Conservation (phyloP, 2,888 invertebrate species). For the Drosophila leonis region DNA sequence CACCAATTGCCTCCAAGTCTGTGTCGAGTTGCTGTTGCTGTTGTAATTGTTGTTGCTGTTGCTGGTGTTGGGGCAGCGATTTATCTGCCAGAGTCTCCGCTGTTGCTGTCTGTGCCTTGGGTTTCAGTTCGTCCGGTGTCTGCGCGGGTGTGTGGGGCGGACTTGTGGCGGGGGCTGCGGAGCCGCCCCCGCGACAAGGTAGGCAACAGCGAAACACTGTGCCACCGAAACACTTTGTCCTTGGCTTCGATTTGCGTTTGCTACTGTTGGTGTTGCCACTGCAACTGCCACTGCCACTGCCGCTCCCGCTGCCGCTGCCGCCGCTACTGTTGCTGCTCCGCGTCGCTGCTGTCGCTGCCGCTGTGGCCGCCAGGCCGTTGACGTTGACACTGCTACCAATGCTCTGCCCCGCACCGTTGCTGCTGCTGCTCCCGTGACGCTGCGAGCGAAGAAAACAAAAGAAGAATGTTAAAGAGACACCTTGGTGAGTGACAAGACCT, state of each 20-base stretch:
- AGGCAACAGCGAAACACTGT: slow-evolving; percentile 93
- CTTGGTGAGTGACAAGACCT: neutral
- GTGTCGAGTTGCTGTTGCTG: slow-evolving; percentile 36
- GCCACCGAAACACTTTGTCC: slow-evolving; percentile 86
- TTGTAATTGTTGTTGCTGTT: slow-evolving; percentile 40
- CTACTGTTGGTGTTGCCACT: slow-evolving; percentile 43
- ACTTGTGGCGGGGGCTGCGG: slow-evolving; percentile 88
- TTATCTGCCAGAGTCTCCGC: slow-evolving; percentile 16
- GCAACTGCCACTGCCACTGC: slow-evolving; percentile 30
- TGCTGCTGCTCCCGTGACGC: slow-evolving; percentile 79
- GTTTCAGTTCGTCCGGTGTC: slow-evolving; percentile 79
- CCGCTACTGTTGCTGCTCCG: slow-evolving; percentile 18
- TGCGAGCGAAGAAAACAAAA: slow-evolving; percentile 30
- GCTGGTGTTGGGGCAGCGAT: slow-evolving; percentile 28
- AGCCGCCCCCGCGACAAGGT: slow-evolving; percentile 93
- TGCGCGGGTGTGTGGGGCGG: slow-evolving; percentile 85
- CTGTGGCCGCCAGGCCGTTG: slow-evolving; percentile 74
- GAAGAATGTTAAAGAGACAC: neutral
- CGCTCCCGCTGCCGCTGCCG: slow-evolving; percentile 25
- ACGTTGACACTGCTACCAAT: slow-evolving; percentile 43
- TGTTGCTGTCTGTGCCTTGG: slow-evolving; percentile 29
- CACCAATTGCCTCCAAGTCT: slow-evolving; percentile 28
- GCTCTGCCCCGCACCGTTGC: slow-evolving; percentile 54
- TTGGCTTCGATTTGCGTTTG: slow-evolving; percentile 82
- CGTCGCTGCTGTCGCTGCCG: slow-evolving; percentile 43